Percentiles rank a stretch among this genome's conserved stretches.
Conservation (phyloP, 2,797 vertebrate species). For the Eulemur mongoz region DNA sequence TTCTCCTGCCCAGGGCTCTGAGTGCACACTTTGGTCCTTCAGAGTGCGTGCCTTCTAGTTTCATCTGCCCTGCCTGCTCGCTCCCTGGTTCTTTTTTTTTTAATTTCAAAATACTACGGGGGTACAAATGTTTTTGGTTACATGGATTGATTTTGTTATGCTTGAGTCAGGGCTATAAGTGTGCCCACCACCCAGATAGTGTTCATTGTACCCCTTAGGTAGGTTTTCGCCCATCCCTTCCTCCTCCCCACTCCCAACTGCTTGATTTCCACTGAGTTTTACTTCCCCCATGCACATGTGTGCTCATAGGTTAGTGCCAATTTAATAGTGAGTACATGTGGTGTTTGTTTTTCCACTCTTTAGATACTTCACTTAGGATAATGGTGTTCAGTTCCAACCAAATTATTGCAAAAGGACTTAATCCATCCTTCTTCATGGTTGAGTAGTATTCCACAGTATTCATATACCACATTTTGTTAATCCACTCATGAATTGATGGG, state of each 20-base stretch:
- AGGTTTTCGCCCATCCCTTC: background rate
- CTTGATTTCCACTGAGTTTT: background rate
- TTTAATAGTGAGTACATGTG: background rate
- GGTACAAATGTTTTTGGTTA: background rate
- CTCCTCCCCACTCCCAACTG: no score
- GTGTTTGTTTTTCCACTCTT: background rate
- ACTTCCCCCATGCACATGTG: background rate
- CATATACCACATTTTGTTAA: background rate
- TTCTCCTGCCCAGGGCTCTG: background rate
- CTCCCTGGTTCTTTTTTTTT: background rate
- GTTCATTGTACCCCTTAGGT: background rate
- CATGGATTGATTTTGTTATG: background rate
- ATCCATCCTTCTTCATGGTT: background rate
- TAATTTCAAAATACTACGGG: background rate
- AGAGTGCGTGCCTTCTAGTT: background rate
- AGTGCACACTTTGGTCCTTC: background rate
- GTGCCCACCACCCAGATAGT: background rate
- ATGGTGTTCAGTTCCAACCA: background rate
- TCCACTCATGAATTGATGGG: background rate
- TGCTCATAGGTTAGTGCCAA: background rate
- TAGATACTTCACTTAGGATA: background rate
- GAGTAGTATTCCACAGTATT: background rate
- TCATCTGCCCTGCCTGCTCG: rapidly evolving
- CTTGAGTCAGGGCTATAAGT: background rate
- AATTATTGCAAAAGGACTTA: background rate